A percentile compares a stretch with the other conserved stretches of the same genome.
Conservation (phyloP, 2,113 vertebrate species). For the Cettia cetti region DNA sequence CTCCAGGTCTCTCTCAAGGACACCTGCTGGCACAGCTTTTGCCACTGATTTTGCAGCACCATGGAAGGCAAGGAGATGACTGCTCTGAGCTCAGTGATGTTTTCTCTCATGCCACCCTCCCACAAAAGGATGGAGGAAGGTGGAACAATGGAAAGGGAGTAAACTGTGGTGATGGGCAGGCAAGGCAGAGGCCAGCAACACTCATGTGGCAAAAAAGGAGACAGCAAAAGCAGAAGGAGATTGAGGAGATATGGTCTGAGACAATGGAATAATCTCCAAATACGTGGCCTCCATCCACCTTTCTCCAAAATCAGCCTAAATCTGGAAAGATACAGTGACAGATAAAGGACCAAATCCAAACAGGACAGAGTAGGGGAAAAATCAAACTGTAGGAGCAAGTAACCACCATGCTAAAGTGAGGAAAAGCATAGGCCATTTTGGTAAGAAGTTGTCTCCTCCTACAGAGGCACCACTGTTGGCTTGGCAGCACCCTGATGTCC, state of each 20-base stretch:
- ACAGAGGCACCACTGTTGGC: background rate
- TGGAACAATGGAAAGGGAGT: background rate
- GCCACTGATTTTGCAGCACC: background rate
- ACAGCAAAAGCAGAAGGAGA: background rate
- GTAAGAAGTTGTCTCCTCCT: background rate
- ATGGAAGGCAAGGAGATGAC: background rate
- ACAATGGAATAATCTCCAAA: background rate
- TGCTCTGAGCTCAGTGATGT: background rate
- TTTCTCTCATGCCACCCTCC: background rate
- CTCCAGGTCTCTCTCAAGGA: background rate
- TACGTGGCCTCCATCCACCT: background rate
- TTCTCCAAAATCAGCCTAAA: background rate
- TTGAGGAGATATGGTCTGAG: background rate
- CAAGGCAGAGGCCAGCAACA: background rate
- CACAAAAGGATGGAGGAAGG: background rate
- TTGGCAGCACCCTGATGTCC: background rate
- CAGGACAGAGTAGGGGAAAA: accelerated
- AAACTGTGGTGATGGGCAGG: background rate
- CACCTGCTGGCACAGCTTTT: background rate
- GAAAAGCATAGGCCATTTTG: background rate
- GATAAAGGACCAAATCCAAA: background rate
- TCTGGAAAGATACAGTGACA: background rate
- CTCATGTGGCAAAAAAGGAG: background rate
- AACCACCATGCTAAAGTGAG: background rate
- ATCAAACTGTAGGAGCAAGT: background rate